Conservation (phyloP, 1,140 invertebrate species). For the Habropoda laboriosa region DNA sequence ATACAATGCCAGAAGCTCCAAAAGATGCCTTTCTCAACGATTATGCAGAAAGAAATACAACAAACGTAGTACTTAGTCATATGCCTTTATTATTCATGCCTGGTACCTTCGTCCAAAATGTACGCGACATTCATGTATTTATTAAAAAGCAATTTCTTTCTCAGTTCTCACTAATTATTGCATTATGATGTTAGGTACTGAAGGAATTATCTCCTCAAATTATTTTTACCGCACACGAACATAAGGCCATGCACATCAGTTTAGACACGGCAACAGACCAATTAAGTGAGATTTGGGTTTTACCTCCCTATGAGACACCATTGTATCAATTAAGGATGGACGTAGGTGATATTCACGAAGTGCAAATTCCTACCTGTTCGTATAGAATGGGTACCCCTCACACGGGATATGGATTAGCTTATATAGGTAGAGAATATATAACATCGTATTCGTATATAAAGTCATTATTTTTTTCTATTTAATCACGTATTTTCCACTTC, state of each 20-base stretch:
- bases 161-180: constrained; percentile 20
- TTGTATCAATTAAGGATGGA: constrained; percentile 80
- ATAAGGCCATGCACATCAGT: constrained; percentile 85
- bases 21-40: constrained; percentile 84
- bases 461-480: not conserved
- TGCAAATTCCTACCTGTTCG: constrained; percentile 95
- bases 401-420: constrained; percentile 92
- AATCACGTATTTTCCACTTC: constrained; percentile 53
- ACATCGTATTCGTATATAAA: not conserved
- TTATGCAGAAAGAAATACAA: constrained; percentile 82
- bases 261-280: constrained; percentile 80
- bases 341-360: constrained; percentile 87
- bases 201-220: constrained; percentile 87
- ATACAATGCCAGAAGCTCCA: constrained; percentile 77
- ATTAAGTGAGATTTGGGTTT: constrained; percentile 78
- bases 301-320: constrained; percentile 80
- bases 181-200: constrained; percentile 82
- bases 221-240: constrained; percentile 93
- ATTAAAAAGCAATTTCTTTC: not conserved
- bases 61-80: constrained; percentile 88
- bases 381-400: constrained; percentile 94
- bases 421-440: constrained; percentile 85
- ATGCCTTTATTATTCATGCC: constrained; percentile 86
- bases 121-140: constrained; percentile 72
- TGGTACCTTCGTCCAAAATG: constrained; percentile 84